Conservation (phyloP, 2,797 vertebrate genomes). For the Poeciliopsis paucimaculata region DNA sequence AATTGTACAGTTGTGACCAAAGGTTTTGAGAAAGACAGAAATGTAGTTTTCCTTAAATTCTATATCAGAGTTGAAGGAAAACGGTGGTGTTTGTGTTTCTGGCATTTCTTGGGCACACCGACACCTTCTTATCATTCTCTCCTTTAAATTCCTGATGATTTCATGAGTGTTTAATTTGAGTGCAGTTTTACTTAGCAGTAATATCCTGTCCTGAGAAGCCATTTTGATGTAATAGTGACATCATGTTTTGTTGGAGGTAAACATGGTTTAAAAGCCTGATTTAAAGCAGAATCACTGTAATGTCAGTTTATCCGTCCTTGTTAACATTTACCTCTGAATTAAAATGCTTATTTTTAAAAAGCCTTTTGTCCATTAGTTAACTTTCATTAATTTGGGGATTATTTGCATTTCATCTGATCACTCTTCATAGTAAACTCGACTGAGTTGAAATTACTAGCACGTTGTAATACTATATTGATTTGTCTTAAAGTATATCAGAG, state of each 20-base stretch:
- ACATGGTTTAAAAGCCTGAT: background rate
- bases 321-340: background rate
- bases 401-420: background rate
- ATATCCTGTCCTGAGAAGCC: background rate
- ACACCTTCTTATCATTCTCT: background rate
- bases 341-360: background rate
- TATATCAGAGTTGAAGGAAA: background rate
- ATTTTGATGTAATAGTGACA: background rate
- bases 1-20: background rate
- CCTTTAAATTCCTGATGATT: background rate
- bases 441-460: background rate
- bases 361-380: background rate
- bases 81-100: background rate
- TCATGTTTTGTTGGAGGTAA: background rate
- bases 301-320: background rate
- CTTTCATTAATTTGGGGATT: background rate
- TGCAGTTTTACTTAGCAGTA: background rate
- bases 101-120: background rate
- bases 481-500: background rate
- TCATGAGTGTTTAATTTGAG: background rate
- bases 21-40: background rate
- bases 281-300: background rate
- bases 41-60: background rate
- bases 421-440: background rate
- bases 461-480: background rate